Evolutionary conservation across 2,888 invertebrate genomes (phyloP), one percentile per base, ranked within the genome.

Genomic region (Nemotelus pantherinus): DNA sequence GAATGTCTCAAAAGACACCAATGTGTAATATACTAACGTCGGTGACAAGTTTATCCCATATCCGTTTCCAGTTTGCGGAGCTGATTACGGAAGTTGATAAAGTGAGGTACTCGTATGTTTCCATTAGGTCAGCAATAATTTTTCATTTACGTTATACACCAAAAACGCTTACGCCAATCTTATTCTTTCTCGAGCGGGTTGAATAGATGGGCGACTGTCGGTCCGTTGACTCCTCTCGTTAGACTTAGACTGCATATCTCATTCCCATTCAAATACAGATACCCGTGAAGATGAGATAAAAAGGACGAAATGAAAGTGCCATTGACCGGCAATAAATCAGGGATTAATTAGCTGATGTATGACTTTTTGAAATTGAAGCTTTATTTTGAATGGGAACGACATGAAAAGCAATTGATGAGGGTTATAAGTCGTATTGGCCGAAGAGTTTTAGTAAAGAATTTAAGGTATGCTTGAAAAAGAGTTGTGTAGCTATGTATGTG

Each of bases 111-210:
- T 70, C 70, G 70, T 76, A 64, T 64, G 55, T 76, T 76, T 76
- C 48, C 63, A 76, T 76, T 76, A 65, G 63, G 76, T 76, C 76
- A 76, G 76, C 76, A 65, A 76, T 76, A 75, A 63, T 76, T 76
- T 65, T 76, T 76, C 76, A 76, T 76, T 76, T 65, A 57, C 76
- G 76, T 76, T 64, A 55, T 53, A 63, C 50, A 39, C 44, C 43
- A n/a, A 48, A 74, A 74, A 45, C 58, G 71, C 71, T 72, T 72
- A 58, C 58, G 71, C 71, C 58, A 72, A 57, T 72, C 71, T 72
- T 44, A 50, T 50, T 67, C 39, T 25, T 41, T n/a, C 25, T 41
- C 41, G 10, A 6, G 41, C 4, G 41, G 64, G 43, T 41, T 39
- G 10, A 10, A 10, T 57, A 25, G 57, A 57, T 6, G 57, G 57